A percentile compares a stretch with the other conserved stretches of the same genome.
phyloP scores from a whole-genome alignment of 2,113 vertebrate genomes.

The Theristicus caerulescens region DNA sequence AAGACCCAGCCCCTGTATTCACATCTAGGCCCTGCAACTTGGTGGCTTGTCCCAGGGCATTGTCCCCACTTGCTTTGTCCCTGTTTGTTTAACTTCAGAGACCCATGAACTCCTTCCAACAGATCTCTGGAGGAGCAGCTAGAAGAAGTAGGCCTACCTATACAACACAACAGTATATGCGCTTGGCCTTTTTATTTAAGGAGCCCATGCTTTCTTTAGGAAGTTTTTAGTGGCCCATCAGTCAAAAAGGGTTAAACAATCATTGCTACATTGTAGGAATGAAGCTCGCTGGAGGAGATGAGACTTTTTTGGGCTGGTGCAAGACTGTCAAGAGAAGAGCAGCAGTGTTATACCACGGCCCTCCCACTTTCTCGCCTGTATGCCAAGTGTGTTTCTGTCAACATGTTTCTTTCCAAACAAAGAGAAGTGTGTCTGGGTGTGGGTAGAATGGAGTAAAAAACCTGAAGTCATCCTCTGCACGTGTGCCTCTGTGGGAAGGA shows the following conservation, averaged over 20 bases:
- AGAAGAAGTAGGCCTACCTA: background rate
- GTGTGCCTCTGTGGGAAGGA: background rate
- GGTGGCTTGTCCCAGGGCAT: background rate
- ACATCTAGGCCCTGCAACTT: rapidly evolving
- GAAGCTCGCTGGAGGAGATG: background rate
- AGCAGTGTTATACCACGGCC: background rate
- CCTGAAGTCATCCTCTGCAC: rapidly evolving
- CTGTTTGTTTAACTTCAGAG: background rate
- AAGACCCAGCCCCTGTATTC: background rate
- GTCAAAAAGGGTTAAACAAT: background rate
- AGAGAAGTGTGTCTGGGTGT: background rate
- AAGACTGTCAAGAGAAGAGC: background rate
- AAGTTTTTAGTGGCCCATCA: background rate
- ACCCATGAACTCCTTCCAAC: background rate
- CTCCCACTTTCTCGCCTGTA: background rate
- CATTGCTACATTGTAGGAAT: background rate
- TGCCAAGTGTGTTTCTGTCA: background rate
- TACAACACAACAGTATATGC: background rate
- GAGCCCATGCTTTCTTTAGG: background rate
- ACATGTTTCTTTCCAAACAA: background rate
- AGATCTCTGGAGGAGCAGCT: background rate
- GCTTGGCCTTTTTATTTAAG: background rate
- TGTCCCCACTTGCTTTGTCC: background rate
- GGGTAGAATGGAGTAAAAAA: background rate
- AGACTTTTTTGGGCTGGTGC: background rate